These are phyloP conservation scores for Alces alces DNA, from an alignment of 2,113 vertebrate species.

Conservation along the genomic window DNA sequence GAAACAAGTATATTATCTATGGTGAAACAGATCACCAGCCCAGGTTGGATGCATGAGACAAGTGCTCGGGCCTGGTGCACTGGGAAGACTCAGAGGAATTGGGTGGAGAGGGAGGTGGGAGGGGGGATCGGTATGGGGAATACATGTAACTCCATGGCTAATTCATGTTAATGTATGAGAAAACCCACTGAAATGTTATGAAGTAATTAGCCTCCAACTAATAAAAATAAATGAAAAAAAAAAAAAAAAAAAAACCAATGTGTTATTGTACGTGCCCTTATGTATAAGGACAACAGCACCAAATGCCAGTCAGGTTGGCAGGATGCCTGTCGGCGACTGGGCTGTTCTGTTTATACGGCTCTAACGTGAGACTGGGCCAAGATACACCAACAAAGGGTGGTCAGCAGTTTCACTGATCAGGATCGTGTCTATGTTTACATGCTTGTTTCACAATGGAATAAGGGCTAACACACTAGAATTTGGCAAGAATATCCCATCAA, in stretches of 20 bases:
- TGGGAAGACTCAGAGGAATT: no score
- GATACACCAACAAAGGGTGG: not conserved
- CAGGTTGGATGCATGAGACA: no score
- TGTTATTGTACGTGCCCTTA: not conserved
- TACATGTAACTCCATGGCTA: no score
- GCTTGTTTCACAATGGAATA: not conserved
- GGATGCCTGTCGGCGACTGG: not conserved
- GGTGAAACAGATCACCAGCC: no score
- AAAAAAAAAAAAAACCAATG: not conserved
- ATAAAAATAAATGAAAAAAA: no score
- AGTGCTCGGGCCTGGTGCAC: no score
- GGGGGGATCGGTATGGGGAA: no score
- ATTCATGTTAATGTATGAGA: no score
- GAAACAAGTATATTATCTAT: no score
- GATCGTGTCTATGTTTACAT: not conserved
- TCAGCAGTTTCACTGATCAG: not conserved
- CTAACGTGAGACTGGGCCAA: not conserved
- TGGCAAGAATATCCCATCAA: not conserved
- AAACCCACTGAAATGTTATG: no score
- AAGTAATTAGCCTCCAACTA: no score
- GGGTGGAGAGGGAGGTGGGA: no score
- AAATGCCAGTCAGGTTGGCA: not conserved
- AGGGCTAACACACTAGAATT: not conserved
- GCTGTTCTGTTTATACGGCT: not conserved
- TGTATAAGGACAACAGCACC: rapidly evolving